These are phyloP conservation scores for Brachyptera putata DNA, from an alignment of 2,888 invertebrate genomes.

Conservation along the genomic window DNA sequence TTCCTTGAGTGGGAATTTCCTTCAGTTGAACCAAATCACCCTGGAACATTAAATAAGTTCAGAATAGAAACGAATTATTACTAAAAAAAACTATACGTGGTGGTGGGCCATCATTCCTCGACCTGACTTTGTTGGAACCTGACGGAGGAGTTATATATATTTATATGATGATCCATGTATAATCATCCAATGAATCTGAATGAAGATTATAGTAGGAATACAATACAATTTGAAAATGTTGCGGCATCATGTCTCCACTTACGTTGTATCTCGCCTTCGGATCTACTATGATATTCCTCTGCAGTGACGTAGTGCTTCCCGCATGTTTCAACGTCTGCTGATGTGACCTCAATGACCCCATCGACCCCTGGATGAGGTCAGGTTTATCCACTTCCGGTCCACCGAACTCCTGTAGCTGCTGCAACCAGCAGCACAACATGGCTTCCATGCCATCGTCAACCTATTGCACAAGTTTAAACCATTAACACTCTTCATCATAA, in stretches of 20 bases:
- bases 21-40: constrained; percentile 88
- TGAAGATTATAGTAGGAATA: no score
- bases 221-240: no score
- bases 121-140: no score
- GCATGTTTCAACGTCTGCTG: constrained; percentile 34
- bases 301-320: constrained; percentile 40
- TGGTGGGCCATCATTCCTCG: no score
- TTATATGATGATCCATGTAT: no score
- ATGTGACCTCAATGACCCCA: constrained; percentile 53
- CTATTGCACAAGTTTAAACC: constrained; percentile 47
- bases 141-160: no score
- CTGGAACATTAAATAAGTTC: constrained; percentile 50
- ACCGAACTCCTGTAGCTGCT: constrained; percentile 77
- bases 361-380: constrained; percentile 73
- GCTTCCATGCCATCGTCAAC: constrained; percentile 80
- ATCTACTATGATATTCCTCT: constrained; percentile 57
- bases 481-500: no score
- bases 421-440: constrained; percentile 81
- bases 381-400: constrained; percentile 76
- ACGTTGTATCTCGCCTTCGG: constrained; percentile 81
- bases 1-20: constrained; percentile 57
- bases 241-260: constrained; percentile 41
- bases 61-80: no score
- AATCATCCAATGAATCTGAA: no score
- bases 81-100: no score